Evolutionary conservation across 2,888 invertebrate genomes (phyloP), one percentile per base, ranked within the genome.

Genomic region (Ganaspis brasiliensis): DNA sequence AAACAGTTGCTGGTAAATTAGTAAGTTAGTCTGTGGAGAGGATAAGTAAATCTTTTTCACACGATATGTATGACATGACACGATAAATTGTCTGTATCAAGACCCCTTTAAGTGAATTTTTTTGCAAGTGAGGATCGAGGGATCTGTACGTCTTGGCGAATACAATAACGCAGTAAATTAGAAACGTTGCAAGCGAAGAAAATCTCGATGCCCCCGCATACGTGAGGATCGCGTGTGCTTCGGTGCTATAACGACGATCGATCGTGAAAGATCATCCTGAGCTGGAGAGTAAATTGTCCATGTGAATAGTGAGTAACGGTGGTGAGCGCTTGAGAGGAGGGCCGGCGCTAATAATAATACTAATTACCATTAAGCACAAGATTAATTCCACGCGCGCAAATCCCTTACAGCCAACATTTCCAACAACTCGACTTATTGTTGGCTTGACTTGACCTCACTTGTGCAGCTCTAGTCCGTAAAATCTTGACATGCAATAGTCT

Each of bases 241-340:
- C 8, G 52, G 52, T 52, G 52, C 16, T 52, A 52, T 52, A 52
- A 52, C 19, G 52, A 84, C 84, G 83, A 86, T 87, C 85, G 87
- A 89, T 89, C 88, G 88, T 88, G 87, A 89, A 89, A 88, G 87
- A 89, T 88, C 88, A 88, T 83, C 85, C 80, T 80, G 82, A 52
- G 78, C 76, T 72, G 70, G n/a, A 31, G 71, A 31, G 71, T 19
- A 63, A 74, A 80, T 79, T 79, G 78, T 73, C 71, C 52, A 73
- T 49, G 79, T 71, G 21, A 52, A 40, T 72, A 49, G 70, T 55
- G 67, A 77, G 76, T 75, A 77, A 79, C 24, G 74, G 77, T 77
- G 72, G 74, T 73, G 77, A 79, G 74, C 75, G 52, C 74, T 55
- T 74, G n/a, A 71, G 72, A 75, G 77, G 45, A 77, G 76, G 72